Evolutionary conservation across 2,113 vertebrate species (phyloP).

Genomic region (Hydropotes inermis): DNA sequence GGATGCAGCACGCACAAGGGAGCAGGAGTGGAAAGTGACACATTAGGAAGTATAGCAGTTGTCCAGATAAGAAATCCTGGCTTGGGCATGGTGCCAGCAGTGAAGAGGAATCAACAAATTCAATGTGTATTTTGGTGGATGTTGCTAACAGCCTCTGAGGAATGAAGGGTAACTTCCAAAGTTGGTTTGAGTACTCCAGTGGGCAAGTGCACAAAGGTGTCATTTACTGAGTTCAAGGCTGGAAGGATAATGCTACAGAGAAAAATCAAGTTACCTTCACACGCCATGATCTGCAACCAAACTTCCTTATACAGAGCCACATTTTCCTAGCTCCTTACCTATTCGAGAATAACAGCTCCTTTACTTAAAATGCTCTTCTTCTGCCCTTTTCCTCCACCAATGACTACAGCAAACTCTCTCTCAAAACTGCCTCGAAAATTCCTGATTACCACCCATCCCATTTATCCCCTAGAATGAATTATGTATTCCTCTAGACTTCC

Average conservation of each 20-base stretch:
- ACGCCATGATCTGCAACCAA: not conserved
- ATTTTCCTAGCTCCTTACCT: not conserved
- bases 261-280: not conserved
- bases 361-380: not conserved
- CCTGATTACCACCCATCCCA: not conserved
- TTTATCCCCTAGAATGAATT: not conserved
- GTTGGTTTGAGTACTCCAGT: not conserved
- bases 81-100: not conserved
- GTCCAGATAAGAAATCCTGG: not conserved
- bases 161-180: not conserved
- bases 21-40: not conserved
- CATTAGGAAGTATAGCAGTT: not conserved
- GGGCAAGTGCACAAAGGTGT: not conserved
- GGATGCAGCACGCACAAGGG: not conserved
- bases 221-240: not conserved
- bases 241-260: not conserved
- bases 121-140: not conserved
- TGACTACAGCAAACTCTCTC: not conserved
- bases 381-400: not conserved
- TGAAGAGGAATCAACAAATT: not conserved
- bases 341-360: not conserved
- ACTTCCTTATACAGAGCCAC: not conserved
- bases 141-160: not conserved
- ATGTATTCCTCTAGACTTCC: not conserved
- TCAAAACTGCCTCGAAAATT: not conserved